Base-by-base conservation (phyloP, 2,797 vertebrate genomes). In the Clarias fuscus region DNA sequence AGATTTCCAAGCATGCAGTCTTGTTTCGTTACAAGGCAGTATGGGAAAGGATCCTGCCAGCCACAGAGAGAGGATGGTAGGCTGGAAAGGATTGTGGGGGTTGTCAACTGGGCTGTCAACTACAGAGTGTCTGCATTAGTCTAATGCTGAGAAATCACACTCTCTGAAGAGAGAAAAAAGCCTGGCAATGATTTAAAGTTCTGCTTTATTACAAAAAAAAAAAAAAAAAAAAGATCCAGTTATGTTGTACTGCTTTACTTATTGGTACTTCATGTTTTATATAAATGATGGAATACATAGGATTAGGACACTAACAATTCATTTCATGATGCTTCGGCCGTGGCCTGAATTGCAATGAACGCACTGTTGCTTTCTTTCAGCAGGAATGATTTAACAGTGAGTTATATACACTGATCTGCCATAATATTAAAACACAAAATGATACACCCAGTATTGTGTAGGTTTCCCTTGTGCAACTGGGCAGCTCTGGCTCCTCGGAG, bases 51-150 rank as follows among this genome's bases (percentile, higher is more conserved):
- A 53, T n/a, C 24, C 72, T 53, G 72, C 27, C 72, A 53, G 43
- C 22, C 43, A 75, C 43, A 15, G 43, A n/a, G 33, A 33, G 24
- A 85, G 24, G 37, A 33, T 64, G 59, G 27, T 75, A 59, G 80
- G 68, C 48, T 77, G 61, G 15, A 65, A 72, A 76, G 70, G 33
- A 83, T 43, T 83, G 85, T 76, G 81, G 82, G 64, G 82, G 72
- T 67, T 86, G 79, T 81, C 79, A 86, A 67, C 79, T 86, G 15
- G 56, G n/a, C 75, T 77, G 73, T 56, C 15, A 76, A 18, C 43
- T 53, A 75, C 70, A 86, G 75, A 82, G 78, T 43, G 15, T 71
- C 70, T 75, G 78, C 70, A 86, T 86, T 86, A 86, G 77, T 84
- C 43, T 30, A 30, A 77, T 43, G 64, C 64, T 70, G 53, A 85